Conservation (phyloP, 1,140 invertebrate species). For the Triops longicaudatus region DNA sequence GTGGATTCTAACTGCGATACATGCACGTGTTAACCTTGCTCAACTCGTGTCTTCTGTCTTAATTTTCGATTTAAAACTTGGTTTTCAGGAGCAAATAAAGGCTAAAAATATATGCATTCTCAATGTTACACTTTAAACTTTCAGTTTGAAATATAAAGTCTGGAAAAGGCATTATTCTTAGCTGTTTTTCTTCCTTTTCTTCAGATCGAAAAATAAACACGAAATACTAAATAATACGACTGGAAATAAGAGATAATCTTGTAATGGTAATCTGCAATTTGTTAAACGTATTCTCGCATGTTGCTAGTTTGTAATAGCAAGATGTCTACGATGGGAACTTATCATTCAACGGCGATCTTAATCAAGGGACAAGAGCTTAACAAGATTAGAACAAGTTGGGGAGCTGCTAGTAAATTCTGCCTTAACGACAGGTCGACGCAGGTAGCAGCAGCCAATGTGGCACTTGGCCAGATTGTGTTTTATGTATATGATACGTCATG, state of each 20-base stretch:
- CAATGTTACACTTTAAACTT: no score
- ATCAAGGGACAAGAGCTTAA: not conserved
- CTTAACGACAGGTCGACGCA: not conserved
- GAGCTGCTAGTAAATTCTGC: conserved; percentile 11
- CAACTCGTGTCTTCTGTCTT: no score
- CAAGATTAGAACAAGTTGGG: conserved; percentile 5
- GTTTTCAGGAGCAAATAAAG: no score
- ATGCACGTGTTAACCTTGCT: no score
- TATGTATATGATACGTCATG: not conserved
- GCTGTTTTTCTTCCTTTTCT: no score
- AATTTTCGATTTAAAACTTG: no score
- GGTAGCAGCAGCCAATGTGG: not conserved
- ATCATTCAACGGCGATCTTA: conserved; percentile 2
- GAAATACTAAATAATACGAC: not conserved
- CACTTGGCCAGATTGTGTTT: conserved; percentile 1
- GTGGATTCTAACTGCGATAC: no score
- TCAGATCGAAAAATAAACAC: no score
- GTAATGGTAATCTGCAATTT: not conserved
- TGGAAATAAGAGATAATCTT: not conserved
- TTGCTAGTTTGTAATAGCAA: no score
- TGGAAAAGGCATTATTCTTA: no score
- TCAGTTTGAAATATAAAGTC: not conserved
- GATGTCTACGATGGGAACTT: not conserved
- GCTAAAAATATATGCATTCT: no score
- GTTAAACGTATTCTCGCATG: not conserved